Base-by-base conservation (phyloP, 2,888 invertebrate species). In the Sesamia inferens region DNA sequence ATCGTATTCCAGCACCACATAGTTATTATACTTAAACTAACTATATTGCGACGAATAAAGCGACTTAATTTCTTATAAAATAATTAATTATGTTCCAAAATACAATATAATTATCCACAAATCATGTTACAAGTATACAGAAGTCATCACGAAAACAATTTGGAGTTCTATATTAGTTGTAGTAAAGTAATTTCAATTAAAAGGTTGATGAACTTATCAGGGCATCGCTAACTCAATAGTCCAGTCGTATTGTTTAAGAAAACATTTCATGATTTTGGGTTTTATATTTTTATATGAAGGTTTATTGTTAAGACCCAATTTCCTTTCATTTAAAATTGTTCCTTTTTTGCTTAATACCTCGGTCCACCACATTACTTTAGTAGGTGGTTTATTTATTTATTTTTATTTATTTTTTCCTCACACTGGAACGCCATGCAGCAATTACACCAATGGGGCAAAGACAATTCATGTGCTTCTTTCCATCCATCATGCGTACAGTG, bases 131-230 rank as follows among this genome's bases (percentile, higher is more conserved):
- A 55, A 55, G 14, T 57, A n/a, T 22, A 66, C 24, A 58, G 31
- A 72, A 54, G 64, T 31, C 59, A 68, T 19, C 10, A 55, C 31
- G 64, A 79, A 68, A 24, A 74, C 51, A 65, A 57, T 39, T 61
- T 48, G n/a, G 48, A 68, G 59, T 62, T 8, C 39, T n/a, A 39
- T 51, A 75, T 75, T 68, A 54, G 65, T 58, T 75, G 62, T n/a
- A 64, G 55, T 65, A 19, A 68, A 74, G n/a, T 31, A 55, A 80
- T 68, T 74, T 48, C 6, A 65, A 74, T 65, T 64, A 14, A 47
- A 51, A 48, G 57, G 65, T 68, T 55, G 57, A 80, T 54, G 39
- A 80, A 61, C 47, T 54, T 44, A 57, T n/a, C 64, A 55, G 39
- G 55, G 39, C 61, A 57, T 55, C n/a, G 55, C 57, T 42, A 42